Evolutionary conservation across 2,888 invertebrate genomes (phyloP), one percentile per base, ranked within the genome.

Genomic region (Coremacera marginata): DNA sequence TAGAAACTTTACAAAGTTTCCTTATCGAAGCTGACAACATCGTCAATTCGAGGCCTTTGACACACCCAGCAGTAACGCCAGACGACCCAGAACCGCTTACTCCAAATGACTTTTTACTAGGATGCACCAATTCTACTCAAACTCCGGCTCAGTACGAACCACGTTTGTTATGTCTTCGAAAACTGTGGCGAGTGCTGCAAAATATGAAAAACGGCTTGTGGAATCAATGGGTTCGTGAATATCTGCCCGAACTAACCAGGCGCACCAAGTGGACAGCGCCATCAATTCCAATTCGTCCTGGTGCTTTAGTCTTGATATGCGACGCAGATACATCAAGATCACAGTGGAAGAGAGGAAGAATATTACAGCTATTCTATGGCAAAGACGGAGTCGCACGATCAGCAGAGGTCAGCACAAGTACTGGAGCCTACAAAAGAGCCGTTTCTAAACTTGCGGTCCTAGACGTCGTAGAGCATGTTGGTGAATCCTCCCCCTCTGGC

Each of bases 191-290:
- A 60, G 60, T 44, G 25, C n/a, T 44, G 22, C 52, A 52, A 22
- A 63, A 70, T 44, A 37, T 76, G 3, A 76, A 62, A 62, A 76
- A 71, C 31, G 52, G 70, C 7, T 31, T 76, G 11, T 52, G 62
- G 71, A 44, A 63, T 1, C 60, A 37, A 52, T 76, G 71, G 70
- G 62, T 76, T 4, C 34, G 37, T 9, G 60, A 77, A 34, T 77
- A 77, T 31, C 31, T 77, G 1, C 65, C 72, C 3, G 77, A 77
- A 16, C 19, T 77, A 14, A 62, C 62, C 11, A 22, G 62, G 25
- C 16, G 62, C 11, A 62, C 62, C n/a, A 62, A 62, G 27, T 31
- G 57, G 55, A 52, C 25, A 11, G 55, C 25, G 7, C 52, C 52
- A 52, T 3, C 52, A 27, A 4, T n/a, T 8, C 55, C 71, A 5